phyloP scores from a whole-genome alignment of 1,140 invertebrate species.

The Lasaia peninsularis region DNA sequence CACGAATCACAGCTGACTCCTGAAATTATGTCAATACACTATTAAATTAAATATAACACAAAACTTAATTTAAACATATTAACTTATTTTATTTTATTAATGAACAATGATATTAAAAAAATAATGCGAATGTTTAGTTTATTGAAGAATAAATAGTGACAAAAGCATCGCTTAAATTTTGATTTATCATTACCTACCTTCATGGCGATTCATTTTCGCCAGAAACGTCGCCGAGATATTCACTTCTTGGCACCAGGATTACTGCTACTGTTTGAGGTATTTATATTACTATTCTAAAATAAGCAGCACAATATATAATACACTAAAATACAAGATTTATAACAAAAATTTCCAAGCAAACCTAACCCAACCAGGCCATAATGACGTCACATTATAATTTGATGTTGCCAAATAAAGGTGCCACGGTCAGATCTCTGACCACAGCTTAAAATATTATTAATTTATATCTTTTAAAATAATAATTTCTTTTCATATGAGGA shows the following conservation, averaged over 20 bases:
- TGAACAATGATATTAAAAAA: background rate
- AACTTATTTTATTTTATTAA: background rate
- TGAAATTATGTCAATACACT: conserved; percentile 74
- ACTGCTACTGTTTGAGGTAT: conserved; percentile 65
- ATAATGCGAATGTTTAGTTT: conserved; percentile 29
- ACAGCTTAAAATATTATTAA: no score
- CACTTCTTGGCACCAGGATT: conserved; percentile 67
- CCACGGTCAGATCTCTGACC: conserved; percentile 9
- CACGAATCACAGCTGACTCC: conserved; percentile 99
- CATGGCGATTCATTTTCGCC: conserved; percentile 89
- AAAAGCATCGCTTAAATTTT: conserved; percentile 75
- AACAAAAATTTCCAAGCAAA: conserved; percentile 83
- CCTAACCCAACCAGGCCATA: conserved; percentile 85
- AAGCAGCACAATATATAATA: conserved; percentile 79
- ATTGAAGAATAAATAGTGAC: conserved; percentile 57
- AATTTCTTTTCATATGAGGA: no score
- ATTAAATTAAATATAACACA: conserved; percentile 3
- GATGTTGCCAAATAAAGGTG: conserved; percentile 45
- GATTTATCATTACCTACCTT: conserved; percentile 83
- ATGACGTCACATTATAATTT: conserved; percentile 81
- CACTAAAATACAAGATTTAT: conserved; percentile 80
- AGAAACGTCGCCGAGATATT: conserved; percentile 73
- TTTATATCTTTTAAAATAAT: no score
- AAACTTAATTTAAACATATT: conserved; percentile 32
- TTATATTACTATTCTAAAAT: conserved; percentile 75